Conservation (phyloP, 2,797 vertebrate species). For the Microhierax caerulescens region DNA sequence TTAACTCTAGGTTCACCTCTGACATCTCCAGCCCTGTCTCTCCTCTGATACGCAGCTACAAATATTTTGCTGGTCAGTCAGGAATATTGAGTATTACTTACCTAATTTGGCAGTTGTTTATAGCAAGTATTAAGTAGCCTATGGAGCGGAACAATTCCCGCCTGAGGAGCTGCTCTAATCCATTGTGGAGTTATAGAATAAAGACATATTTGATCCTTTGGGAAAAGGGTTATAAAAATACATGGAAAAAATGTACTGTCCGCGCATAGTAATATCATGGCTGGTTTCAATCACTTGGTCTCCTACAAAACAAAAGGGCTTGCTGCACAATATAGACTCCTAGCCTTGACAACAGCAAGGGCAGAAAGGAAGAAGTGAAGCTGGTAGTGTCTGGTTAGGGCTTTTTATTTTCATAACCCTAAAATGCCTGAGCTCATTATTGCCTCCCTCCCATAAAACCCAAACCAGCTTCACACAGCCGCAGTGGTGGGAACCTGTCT, state of each 20-base stretch:
- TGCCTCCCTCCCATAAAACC: background rate
- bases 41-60: background rate
- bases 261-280: constrained; percentile 3
- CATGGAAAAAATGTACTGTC: constrained; percentile 54
- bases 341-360: background rate
- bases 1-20: background rate
- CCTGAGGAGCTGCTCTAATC: constrained; percentile 17
- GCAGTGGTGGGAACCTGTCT: background rate
- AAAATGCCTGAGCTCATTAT: background rate
- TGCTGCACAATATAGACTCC: background rate
- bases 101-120: constrained; percentile 25
- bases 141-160: constrained; percentile 20
- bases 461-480: background rate
- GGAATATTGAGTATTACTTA: constrained; percentile 1
- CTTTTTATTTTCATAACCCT: constrained; percentile 3
- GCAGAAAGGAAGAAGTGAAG: background rate
- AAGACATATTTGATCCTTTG: constrained; percentile 44
- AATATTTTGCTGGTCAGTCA: background rate
- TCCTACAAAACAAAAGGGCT: constrained; percentile 35
- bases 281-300: constrained; percentile 59
- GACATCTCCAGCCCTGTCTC: background rate
- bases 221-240: constrained; percentile 60
- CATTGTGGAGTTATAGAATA: constrained; percentile 54
- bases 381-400: background rate
- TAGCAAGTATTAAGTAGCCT: constrained; percentile 33